Conservation (phyloP, 2,113 vertebrate species). For the Egretta garzetta region DNA sequence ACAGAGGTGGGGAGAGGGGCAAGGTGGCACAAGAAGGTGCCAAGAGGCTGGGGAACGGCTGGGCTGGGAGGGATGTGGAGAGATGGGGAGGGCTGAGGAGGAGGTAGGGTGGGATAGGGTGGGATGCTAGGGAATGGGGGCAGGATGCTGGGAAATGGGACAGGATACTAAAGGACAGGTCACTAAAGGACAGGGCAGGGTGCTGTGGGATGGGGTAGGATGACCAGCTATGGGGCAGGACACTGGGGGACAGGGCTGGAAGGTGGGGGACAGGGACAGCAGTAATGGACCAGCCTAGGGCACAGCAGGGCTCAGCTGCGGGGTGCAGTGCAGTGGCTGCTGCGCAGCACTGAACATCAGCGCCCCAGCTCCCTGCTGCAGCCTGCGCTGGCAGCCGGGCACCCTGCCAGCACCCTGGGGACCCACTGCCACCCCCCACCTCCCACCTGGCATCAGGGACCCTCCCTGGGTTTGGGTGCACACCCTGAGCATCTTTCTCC, state of each 20-base stretch:
- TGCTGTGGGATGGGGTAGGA: background rate
- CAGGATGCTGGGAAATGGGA: background rate
- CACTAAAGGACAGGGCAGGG: background rate
- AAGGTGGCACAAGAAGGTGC: background rate
- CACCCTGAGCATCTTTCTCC: background rate
- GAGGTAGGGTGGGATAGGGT: background rate
- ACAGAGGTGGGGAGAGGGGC: background rate
- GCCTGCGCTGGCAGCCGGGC: accelerated
- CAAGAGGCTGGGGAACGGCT: background rate
- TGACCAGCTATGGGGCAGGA: background rate
- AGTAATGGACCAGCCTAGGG: background rate
- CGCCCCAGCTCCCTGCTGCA: background rate
- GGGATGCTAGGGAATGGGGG: background rate
- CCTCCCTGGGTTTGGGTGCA: accelerated
- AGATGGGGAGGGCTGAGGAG: background rate
- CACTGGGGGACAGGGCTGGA: background rate
- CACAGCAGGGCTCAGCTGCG: background rate
- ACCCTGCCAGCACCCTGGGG: background rate
- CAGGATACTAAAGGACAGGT: background rate
- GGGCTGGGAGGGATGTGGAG: background rate
- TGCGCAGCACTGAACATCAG: background rate
- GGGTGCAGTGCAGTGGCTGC: background rate
- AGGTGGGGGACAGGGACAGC: background rate
- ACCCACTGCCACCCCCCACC: background rate
- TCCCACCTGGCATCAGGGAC: accelerated